These are phyloP conservation scores for Ancistrus triradiatus DNA, from an alignment of 2,113 vertebrate species.

Conservation along the genomic window DNA sequence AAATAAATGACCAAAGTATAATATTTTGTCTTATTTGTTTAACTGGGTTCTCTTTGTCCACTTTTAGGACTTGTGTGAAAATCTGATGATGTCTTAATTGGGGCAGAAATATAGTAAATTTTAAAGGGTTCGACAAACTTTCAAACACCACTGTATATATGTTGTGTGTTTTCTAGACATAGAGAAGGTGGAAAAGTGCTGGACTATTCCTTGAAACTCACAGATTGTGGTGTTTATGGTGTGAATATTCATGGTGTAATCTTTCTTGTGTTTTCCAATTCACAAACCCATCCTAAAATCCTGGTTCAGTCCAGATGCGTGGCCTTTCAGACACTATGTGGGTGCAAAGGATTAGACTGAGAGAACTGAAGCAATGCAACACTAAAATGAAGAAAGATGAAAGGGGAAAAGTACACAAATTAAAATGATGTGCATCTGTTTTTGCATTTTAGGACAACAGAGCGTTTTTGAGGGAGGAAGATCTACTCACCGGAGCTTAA, in stretches of 20 bases:
- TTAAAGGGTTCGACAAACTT: too few species aligned
- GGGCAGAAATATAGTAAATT: too few species aligned
- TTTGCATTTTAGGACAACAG: constrained; percentile 53
- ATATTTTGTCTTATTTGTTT: too few species aligned
- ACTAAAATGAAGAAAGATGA: constrained; percentile 42
- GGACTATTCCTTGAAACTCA: constrained; percentile 28
- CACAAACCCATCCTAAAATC: constrained; percentile 63
- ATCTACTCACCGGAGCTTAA: constrained; percentile 20
- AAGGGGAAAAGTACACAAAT: constrained; percentile 58
- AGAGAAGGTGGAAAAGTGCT: neutral
- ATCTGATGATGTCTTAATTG: too few species aligned
- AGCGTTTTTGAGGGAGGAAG: constrained; percentile 47
- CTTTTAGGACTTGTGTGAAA: too few species aligned
- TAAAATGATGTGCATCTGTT: constrained; percentile 51
- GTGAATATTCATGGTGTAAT: constrained; percentile 68
- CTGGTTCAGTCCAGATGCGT: constrained; percentile 69
- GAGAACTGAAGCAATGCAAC: constrained; percentile 58
- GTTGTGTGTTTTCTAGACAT: too few species aligned
- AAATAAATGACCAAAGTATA: too few species aligned
- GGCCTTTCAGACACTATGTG: constrained; percentile 65
- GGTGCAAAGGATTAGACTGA: constrained; percentile 65
- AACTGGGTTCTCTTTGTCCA: too few species aligned
- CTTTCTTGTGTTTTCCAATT: constrained; percentile 44
- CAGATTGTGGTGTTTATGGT: constrained; percentile 56
- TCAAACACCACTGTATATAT: too few species aligned